A percentile compares a stretch with the other conserved stretches of the same genome.
Evolutionary conservation across 1,140 invertebrate species (phyloP).

Genomic region (Hyles vespertilio): DNA sequence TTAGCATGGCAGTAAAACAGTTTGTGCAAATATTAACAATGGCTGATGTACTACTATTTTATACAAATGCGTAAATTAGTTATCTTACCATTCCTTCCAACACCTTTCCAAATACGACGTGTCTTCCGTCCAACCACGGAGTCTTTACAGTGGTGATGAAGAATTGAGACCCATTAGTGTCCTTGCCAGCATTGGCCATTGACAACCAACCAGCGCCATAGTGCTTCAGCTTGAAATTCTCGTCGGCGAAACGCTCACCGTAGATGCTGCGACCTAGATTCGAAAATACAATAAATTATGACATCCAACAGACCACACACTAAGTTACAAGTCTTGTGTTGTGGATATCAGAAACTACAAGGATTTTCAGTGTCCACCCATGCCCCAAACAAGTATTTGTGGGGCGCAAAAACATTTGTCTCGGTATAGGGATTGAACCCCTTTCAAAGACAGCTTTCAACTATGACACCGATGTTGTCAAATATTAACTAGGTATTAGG

Average conservation of each 20-base stretch:
- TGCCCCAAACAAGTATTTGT: too few species aligned
- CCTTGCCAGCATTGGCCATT: constrained; percentile 97
- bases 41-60: too few species aligned
- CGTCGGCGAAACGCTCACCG: constrained; percentile 94
- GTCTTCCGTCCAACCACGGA: constrained; percentile 95
- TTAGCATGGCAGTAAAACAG: neutral
- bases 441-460: too few species aligned
- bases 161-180: constrained; percentile 99
- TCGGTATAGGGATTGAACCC: too few species aligned
- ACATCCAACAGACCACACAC: neutral
- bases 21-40: neutral
- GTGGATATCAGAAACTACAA: too few species aligned
- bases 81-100: constrained; percentile 89
- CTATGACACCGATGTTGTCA: too few species aligned
- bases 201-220: constrained; percentile 97
- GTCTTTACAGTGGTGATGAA: constrained; percentile 96
- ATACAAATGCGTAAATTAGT: too few species aligned
- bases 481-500: too few species aligned
- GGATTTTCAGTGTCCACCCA: too few species aligned
- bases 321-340: too few species aligned
- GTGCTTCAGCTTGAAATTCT: constrained; percentile 98
- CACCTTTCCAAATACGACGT: constrained; percentile 98
- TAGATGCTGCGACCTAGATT: constrained; percentile 91
- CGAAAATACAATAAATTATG: neutral
- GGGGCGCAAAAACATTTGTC: too few species aligned